A percentile compares a stretch with the other conserved stretches of the same genome.
Evolutionary conservation across 2,797 vertebrate genomes (phyloP).

Genomic region (Xenentodon cancila): DNA sequence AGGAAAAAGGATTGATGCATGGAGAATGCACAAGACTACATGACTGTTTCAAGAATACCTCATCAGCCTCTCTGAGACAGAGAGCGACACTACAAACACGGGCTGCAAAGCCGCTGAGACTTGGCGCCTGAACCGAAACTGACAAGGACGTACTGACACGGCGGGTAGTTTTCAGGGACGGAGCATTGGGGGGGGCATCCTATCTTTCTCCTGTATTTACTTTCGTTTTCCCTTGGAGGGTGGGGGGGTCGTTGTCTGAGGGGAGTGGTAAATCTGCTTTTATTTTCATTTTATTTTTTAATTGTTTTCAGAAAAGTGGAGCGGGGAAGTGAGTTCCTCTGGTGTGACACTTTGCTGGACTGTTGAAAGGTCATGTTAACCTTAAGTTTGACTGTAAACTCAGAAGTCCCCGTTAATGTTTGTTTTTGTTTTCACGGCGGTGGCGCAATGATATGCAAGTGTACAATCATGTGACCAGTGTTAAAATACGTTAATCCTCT

Average conservation of each 20-base stretch:
- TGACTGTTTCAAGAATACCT: slow-evolving; percentile 75
- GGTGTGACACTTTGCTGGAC: slow-evolving; percentile 43
- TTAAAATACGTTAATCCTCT: slow-evolving; percentile 44
- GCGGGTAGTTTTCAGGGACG: slow-evolving; percentile 59
- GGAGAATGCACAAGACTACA: slow-evolving; percentile 69
- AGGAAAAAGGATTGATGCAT: slow-evolving; percentile 54
- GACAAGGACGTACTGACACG: slow-evolving; percentile 46
- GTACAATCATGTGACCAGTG: slow-evolving; percentile 78
- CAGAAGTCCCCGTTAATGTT: slow-evolving; percentile 14
- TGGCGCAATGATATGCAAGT: slow-evolving; percentile 65
- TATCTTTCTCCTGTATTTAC: slow-evolving; percentile 56
- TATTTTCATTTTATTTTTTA: slow-evolving; percentile 29
- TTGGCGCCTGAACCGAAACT: slow-evolving; percentile 50
- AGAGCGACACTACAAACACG: slow-evolving; percentile 79
- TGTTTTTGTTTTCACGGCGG: slow-evolving; percentile 26
- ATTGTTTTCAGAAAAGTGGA: slow-evolving; percentile 58
- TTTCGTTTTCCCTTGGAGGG: slow-evolving; percentile 44
- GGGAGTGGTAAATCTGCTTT: slow-evolving; percentile 53
- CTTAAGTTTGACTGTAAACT: slow-evolving; percentile 26
- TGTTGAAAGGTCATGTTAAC: slow-evolving; percentile 39
- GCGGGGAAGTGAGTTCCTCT: slow-evolving; percentile 41
- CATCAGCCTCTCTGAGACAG: slow-evolving; percentile 70
- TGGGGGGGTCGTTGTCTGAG: slow-evolving; percentile 35
- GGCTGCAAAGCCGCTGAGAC: slow-evolving; percentile 61
- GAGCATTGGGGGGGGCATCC: slow-evolving; percentile 47